A percentile compares a stretch with the other conserved stretches of the same genome.
Evolutionary conservation across 2,113 vertebrate species (phyloP).

Genomic region (Cyprinodon tularosa): DNA sequence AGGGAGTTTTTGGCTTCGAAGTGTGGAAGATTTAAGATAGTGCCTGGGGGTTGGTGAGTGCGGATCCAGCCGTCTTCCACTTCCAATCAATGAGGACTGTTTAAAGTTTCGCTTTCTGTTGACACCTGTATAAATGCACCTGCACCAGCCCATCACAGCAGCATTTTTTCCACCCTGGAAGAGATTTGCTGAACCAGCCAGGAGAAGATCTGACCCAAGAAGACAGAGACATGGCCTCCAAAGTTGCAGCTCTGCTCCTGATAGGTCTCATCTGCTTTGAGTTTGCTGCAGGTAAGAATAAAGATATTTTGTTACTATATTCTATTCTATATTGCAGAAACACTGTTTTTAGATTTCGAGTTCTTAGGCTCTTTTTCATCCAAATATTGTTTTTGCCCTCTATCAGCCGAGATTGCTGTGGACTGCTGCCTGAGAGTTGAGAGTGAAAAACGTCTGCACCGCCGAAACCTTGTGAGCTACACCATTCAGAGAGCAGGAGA

Average conservation of each 20-base stretch:
- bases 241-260: constrained; percentile 49
- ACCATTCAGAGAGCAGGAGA: constrained; percentile 40
- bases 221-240: constrained; percentile 57
- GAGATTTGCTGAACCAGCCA: not conserved
- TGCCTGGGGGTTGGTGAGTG: not conserved
- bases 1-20: not conserved
- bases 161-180: constrained; percentile 15
- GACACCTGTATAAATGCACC: constrained; percentile 54
- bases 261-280: constrained; percentile 45
- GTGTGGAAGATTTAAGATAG: not conserved
- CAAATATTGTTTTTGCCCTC: not conserved
- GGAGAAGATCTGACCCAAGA: not conserved
- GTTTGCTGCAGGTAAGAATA: constrained; percentile 49
- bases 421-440: constrained; percentile 52
- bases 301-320: not conserved
- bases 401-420: constrained; percentile 34
- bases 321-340: not conserved
- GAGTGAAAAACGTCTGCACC: constrained; percentile 8
- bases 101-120: constrained; percentile 55
- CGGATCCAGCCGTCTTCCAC: not conserved
- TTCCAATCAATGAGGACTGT: constrained; percentile 27
- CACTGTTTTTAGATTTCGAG: not conserved
- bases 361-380: no score
- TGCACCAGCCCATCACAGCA: not conserved
- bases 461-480: constrained; percentile 8